phyloP scores from a whole-genome alignment of 2,888 invertebrate genomes.

The Hecatera dysodea region DNA sequence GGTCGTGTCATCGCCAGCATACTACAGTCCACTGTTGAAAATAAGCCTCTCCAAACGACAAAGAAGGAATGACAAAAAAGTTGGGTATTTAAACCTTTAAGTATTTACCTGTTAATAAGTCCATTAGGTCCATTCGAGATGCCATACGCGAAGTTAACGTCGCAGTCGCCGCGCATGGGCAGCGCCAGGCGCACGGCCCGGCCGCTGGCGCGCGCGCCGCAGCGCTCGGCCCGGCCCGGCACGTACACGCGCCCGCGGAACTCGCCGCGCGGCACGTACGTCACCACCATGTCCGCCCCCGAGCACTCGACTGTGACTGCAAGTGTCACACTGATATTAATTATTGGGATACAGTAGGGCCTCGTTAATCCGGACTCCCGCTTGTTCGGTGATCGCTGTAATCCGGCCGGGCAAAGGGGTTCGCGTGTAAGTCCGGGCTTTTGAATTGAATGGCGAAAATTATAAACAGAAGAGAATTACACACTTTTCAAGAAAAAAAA shows the following conservation, averaged over 20 bases:
- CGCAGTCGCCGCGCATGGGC: slow-evolving; percentile 91
- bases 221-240: slow-evolving; percentile 94
- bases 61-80: background rate
- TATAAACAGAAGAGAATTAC: no score
- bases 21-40: no score
- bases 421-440: no score
- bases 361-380: no score
- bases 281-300: slow-evolving; percentile 93
- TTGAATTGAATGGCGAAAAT: no score
- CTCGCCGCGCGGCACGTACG: slow-evolving; percentile 91
- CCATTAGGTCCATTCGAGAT: slow-evolving; percentile 85
- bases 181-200: slow-evolving; percentile 90
- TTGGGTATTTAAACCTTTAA: background rate
- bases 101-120: slow-evolving; percentile 88
- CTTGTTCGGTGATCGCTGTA: no score
- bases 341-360: no score
- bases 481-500: no score
- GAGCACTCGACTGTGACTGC: slow-evolving; percentile 95
- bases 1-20: no score
- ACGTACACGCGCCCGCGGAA: slow-evolving; percentile 95
- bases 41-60: background rate
- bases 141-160: slow-evolving; percentile 90
- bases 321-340: slow-evolving; percentile 50
- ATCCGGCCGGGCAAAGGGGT: no score
- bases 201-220: slow-evolving; percentile 90